phyloP scores from a whole-genome alignment of 2,113 vertebrate species.

The Brachypteracias leptosomus region DNA sequence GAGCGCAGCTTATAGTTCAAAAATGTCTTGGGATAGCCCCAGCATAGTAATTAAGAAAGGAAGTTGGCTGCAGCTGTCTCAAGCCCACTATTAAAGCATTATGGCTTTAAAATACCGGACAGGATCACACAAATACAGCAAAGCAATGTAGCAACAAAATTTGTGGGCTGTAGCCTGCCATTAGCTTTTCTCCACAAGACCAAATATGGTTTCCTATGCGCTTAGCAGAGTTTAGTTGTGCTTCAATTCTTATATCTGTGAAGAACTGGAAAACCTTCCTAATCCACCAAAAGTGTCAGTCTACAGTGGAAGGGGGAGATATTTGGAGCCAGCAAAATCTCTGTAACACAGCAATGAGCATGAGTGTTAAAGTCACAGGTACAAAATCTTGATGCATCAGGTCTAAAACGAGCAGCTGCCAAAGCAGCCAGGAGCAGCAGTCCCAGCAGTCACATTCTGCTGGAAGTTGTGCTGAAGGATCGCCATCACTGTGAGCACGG shows the following conservation, averaged over 20 bases:
- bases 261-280: not conserved
- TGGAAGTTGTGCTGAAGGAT: not conserved
- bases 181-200: not conserved
- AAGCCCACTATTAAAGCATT: not conserved
- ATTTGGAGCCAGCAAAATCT: not conserved
- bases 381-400: not conserved
- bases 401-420: not conserved
- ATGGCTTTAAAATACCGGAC: not conserved
- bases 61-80: not conserved
- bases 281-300: not conserved
- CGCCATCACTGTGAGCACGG: rapidly evolving
- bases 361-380: not conserved
- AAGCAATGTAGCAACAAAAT: not conserved
- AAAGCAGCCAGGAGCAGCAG: not conserved
- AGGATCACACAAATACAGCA: not conserved
- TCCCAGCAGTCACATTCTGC: not conserved
- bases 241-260: not conserved
- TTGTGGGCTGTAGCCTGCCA: not conserved
- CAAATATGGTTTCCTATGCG: not conserved
- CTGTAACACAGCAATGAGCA: not conserved
- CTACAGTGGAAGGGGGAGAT: not conserved
- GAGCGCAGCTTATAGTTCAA: not conserved
- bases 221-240: not conserved
- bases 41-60: not conserved
- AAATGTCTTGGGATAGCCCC: not conserved